Percentiles rank a stretch among this genome's conserved stretches.
These are phyloP conservation scores for Hetaerina titia DNA, from an alignment of 2,888 invertebrate genomes.

Conservation along the genomic window DNA sequence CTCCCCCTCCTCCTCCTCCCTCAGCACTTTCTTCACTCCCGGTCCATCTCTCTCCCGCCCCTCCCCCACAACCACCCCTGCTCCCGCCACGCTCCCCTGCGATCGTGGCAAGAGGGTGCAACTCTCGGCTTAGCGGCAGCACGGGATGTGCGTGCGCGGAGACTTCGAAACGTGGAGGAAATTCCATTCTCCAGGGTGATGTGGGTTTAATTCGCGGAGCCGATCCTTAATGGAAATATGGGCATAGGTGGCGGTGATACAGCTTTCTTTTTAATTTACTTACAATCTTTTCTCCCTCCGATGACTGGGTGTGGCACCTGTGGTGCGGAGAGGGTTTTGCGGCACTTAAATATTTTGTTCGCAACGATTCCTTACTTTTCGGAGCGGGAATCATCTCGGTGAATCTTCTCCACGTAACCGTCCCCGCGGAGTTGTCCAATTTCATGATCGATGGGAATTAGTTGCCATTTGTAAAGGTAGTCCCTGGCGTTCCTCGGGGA, in stretches of 20 bases:
- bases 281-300: not conserved
- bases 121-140: not conserved
- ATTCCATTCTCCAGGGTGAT: not conserved
- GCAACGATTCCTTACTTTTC: not conserved
- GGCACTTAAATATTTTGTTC: not conserved
- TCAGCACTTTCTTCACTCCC: no score
- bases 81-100: not conserved
- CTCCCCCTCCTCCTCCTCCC: not conserved
- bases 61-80: not conserved
- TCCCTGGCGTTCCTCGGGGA: no score
- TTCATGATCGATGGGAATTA: no score
- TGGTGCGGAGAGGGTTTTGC: not conserved
- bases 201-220: not conserved
- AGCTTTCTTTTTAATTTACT: not conserved
- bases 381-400: not conserved
- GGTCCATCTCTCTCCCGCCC: not conserved
- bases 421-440: not conserved
- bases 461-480: no score
- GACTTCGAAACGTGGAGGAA: not conserved
- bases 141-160: not conserved
- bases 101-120: not conserved
- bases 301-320: not conserved
- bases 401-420: not conserved
- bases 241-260: not conserved
- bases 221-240: no score